A percentile compares a stretch with the other conserved stretches of the same genome.
Evolutionary conservation across 2,888 invertebrate species (phyloP).

Genomic region (Luperina nickerlii): DNA sequence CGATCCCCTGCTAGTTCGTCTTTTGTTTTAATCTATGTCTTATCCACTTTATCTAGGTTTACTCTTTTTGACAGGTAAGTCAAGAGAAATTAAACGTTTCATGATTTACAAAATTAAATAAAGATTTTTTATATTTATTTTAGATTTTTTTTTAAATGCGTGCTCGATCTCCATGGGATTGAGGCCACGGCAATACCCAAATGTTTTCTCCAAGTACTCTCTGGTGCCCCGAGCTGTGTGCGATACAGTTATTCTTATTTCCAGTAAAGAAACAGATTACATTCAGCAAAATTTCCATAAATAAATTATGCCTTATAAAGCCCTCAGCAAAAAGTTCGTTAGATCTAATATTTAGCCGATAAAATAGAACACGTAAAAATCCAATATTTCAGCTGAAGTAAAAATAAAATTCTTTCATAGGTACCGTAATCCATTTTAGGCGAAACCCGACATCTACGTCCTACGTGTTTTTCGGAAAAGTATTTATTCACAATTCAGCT

Average conservation of each 20-base stretch:
- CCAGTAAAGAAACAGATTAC: neutral
- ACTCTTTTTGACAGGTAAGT: too few relatives aligned
- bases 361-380: neutral
- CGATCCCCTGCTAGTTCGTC: too few relatives aligned
- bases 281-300: neutral
- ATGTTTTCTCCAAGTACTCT: too few relatives aligned
- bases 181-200: too few relatives aligned
- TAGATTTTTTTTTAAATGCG: too few relatives aligned
- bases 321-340: neutral
- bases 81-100: too few relatives aligned
- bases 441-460: neutral
- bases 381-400: constrained; percentile 17
- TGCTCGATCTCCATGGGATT: too few relatives aligned
- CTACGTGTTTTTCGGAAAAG: neutral
- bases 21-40: too few relatives aligned
- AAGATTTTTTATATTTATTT: too few relatives aligned
- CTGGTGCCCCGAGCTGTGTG: too few relatives aligned
- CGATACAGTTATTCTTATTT: neutral
- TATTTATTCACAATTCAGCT: neutral
- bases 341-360: constrained; percentile 5
- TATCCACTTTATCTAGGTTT: too few relatives aligned
- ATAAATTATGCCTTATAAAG: neutral
- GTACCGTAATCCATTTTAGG: constrained; percentile 29
- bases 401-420: constrained; percentile 24
- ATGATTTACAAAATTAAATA: too few relatives aligned